Evolutionary conservation across 2,797 vertebrate genomes (phyloP).

Genomic region (Enteromius unitaeniatus): DNA sequence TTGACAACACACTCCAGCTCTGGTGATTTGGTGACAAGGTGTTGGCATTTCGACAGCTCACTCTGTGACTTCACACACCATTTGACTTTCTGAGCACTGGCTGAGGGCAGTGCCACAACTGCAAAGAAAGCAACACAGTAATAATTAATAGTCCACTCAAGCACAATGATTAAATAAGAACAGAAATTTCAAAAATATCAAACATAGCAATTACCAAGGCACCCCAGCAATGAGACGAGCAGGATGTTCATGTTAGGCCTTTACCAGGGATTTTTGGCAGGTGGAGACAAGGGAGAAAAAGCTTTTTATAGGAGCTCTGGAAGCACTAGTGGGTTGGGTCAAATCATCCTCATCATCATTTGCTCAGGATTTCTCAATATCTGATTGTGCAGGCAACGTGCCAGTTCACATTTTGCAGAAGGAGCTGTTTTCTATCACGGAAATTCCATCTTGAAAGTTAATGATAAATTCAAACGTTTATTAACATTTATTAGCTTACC

Average conservation of each 20-base stretch:
- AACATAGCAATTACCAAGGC: conserved; percentile 71
- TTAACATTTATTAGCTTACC: background rate
- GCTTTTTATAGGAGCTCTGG: conserved; percentile 71
- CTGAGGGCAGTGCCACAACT: conserved; percentile 62
- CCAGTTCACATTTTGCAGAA: background rate
- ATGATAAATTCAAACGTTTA: background rate
- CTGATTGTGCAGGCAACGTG: background rate
- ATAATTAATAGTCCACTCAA: background rate
- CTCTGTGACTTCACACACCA: conserved; percentile 73
- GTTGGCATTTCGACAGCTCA: conserved; percentile 67
- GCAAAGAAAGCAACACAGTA: conserved; percentile 9
- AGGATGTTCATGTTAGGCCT: conserved; percentile 72
- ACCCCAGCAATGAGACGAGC: conserved; percentile 69
- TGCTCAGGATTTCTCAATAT: conserved; percentile 70
- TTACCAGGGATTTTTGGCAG: conserved; percentile 58
- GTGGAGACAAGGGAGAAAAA: background rate
- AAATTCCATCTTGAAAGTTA: background rate
- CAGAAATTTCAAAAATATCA: background rate
- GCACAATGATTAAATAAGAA: background rate
- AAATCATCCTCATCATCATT: conserved; percentile 45
- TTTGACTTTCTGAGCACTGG: conserved; percentile 57
- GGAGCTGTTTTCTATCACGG: background rate
- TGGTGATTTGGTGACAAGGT: conserved; percentile 10
- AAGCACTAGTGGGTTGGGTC: conserved; percentile 29
- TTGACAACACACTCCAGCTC: conserved; percentile 64